These are phyloP conservation scores for Drosophila falleni DNA, from an alignment of 2,888 invertebrate genomes.

Conservation along the genomic window DNA sequence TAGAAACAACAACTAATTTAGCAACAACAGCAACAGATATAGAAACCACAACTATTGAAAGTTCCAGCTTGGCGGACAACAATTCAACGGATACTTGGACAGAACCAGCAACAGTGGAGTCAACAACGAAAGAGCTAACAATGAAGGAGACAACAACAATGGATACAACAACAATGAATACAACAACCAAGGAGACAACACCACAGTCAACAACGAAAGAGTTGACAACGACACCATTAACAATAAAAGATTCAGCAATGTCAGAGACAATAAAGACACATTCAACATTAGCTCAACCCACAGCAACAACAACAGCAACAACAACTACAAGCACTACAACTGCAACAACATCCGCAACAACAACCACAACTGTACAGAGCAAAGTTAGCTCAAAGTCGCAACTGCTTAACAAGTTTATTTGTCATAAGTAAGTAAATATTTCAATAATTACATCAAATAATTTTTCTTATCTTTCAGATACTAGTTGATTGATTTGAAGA, in stretches of 20 bases:
- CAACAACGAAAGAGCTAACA: not conserved
- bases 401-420: slow-evolving; percentile 74
- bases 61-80: slow-evolving; percentile 1
- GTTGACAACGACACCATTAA: not conserved
- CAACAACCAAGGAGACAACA: slow-evolving; percentile 6
- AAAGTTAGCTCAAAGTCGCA: slow-evolving; percentile 19
- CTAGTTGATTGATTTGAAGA: too few relatives aligned
- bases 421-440: slow-evolving; percentile 68
- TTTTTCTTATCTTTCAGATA: too few relatives aligned
- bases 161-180: not conserved
- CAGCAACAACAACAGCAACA: slow-evolving; percentile 9
- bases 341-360: slow-evolving; percentile 1
- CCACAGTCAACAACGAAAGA: slow-evolving; percentile 3
- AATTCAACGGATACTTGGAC: slow-evolving; percentile 8
- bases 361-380: slow-evolving; percentile 25
- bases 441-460: too few relatives aligned
- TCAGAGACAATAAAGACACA: not conserved
- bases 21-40: slow-evolving; percentile 4
- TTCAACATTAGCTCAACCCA: not conserved
- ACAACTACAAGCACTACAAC: not conserved
- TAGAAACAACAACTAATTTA: not conserved
- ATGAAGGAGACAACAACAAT: not conserved
- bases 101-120: slow-evolving; percentile 9
- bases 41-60: slow-evolving; percentile 5
- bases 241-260: not conserved